phyloP scores from a whole-genome alignment of 2,113 vertebrate genomes.

The Piliocolobus tephrosceles region DNA sequence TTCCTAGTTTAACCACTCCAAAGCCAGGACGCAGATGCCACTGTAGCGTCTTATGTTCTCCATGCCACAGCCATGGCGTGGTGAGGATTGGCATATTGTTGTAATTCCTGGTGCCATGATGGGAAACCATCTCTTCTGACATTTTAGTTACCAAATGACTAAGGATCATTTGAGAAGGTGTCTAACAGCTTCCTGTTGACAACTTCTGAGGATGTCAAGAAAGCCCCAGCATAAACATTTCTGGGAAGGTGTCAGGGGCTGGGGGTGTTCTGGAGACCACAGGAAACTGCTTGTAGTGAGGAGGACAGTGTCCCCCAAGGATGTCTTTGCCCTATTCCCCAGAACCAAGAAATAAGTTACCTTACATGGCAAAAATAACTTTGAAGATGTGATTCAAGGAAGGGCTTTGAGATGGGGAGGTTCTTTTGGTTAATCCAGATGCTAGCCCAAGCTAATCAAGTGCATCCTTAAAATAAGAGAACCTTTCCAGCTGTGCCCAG shows the following conservation, averaged over 20 bases:
- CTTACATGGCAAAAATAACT: neutral
- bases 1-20: neutral
- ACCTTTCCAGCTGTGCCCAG: neutral
- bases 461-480: neutral
- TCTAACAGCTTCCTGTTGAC: neutral
- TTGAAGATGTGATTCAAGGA: neutral
- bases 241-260: neutral
- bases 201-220: neutral
- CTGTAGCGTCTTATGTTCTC: neutral
- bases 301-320: neutral
- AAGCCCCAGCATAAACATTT: neutral
- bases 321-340: neutral
- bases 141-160: neutral
- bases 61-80: neutral
- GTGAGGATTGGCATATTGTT: neutral
- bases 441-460: neutral
- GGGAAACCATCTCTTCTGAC: neutral
- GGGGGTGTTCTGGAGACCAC: neutral
- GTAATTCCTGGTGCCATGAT: neutral
- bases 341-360: neutral
- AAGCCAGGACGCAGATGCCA: neutral
- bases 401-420: neutral
- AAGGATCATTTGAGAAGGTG: neutral
- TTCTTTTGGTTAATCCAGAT: fast-evolving
- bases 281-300: neutral